Evolutionary conservation across 2,888 invertebrate species (phyloP).

Genomic region (Archaeoteleia sp.): DNA sequence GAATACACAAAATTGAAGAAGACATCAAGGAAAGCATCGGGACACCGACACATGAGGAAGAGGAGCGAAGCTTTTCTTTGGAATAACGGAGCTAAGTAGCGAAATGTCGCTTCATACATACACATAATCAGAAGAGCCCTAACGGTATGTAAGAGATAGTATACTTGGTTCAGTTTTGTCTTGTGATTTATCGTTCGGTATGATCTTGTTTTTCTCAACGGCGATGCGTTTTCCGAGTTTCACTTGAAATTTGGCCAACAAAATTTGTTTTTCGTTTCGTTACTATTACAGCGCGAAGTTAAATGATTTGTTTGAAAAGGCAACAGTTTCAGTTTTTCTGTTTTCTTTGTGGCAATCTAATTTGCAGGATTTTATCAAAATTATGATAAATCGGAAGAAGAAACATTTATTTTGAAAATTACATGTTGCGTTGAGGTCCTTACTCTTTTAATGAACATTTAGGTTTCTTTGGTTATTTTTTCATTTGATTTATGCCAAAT

Average conservation of each 20-base stretch:
- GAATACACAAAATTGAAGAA: slow-evolving; percentile 12
- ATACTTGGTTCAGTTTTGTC: slow-evolving; percentile 21
- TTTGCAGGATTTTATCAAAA: too few species aligned
- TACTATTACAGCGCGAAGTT: too few species aligned
- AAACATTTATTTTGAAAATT: too few species aligned
- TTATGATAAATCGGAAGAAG: too few species aligned
- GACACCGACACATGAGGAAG: background rate
- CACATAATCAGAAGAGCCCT: slow-evolving; percentile 26
- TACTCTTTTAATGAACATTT: too few species aligned
- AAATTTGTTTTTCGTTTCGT: too few species aligned
- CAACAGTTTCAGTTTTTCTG: too few species aligned
- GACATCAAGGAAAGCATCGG: slow-evolving; percentile 43
- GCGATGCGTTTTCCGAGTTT: background rate
- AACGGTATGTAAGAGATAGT: slow-evolving; percentile 24
- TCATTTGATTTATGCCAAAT: too few species aligned
- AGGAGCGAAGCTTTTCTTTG: slow-evolving; percentile 28
- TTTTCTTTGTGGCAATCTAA: too few species aligned
- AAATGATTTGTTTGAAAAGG: background rate
- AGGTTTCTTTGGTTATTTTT: too few species aligned
- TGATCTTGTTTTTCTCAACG: slow-evolving; percentile 10
- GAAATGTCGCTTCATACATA: slow-evolving; percentile 19
- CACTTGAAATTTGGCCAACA: too few species aligned
- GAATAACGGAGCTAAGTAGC: slow-evolving; percentile 24
- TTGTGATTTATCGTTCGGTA: slow-evolving; percentile 27
- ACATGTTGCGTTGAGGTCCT: too few species aligned